Conservation (phyloP, 2,888 invertebrate species). For the Coremacera marginata region DNA sequence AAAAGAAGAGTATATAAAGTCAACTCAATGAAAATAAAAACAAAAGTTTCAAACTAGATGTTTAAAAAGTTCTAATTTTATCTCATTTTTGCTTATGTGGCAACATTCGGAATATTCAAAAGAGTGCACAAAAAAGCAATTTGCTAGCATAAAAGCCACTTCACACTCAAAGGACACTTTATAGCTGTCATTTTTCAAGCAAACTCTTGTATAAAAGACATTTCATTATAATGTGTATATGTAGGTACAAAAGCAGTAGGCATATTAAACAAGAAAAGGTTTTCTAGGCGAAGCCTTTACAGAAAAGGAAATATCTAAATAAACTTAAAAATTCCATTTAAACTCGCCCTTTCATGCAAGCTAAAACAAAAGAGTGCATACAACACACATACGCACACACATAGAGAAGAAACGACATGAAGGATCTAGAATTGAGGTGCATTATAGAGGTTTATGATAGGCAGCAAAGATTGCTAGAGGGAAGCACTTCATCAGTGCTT, state of each 20-base stretch:
- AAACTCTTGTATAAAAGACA: slow-evolving; percentile 5
- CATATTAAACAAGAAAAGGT: background rate
- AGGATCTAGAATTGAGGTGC: background rate
- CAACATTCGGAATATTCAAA: background rate
- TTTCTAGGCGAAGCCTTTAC: slow-evolving; percentile 13
- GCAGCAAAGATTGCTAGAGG: slow-evolving; percentile 42
- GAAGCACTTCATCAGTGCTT: slow-evolving; percentile 58
- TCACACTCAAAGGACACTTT: background rate
- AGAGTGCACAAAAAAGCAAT: slow-evolving; percentile 11
- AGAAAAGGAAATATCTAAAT: slow-evolving; percentile 11
- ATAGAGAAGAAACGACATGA: background rate
- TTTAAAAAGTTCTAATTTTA: too few species aligned
- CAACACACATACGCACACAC: background rate
- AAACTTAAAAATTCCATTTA: slow-evolving; percentile 42
- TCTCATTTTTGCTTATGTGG: too few species aligned
- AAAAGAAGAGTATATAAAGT: too few species aligned
- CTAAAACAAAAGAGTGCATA: slow-evolving; percentile 14
- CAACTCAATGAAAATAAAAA: too few species aligned
- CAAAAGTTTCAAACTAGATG: too few species aligned
- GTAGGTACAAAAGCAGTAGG: background rate
- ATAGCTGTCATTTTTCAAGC: slow-evolving; percentile 1
- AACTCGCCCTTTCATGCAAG: slow-evolving; percentile 36
- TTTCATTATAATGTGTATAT: slow-evolving; percentile 3
- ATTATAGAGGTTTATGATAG: background rate
- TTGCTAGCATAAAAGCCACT: slow-evolving; percentile 2